Base-by-base conservation (phyloP, 2,113 vertebrate genomes). In the Recurvirostra avosetta region DNA sequence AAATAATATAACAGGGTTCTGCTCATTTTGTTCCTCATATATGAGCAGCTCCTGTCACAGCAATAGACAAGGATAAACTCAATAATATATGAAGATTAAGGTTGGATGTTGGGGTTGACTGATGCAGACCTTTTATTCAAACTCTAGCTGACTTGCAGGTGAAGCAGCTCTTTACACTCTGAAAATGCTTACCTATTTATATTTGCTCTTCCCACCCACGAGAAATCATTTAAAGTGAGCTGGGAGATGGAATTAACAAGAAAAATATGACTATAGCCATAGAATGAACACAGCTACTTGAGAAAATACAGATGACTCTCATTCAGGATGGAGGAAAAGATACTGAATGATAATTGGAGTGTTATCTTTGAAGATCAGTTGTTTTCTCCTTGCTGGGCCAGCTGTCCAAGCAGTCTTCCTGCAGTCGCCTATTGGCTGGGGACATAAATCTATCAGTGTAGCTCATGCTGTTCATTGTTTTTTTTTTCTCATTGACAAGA, bases 11-110 rank as follows among this genome's bases (percentile, higher is more conserved):
- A 55, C 30, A 93, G 56, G 43, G 14, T 16, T 88, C 30, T 90
- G 45, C 71, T 93, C 23, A 50, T 93, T 94, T 94, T 90, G 84
- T 76, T 93, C 34, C 73, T 90, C 59, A 22, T 29, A 73, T 70
- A 58, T 50, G 25, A 96, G 72, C 81, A 58, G 55, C 83, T 96
- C 91, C 58, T 92, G 77, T 73, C 66, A 86, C 62, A 94, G 45
- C 43, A 83, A 76, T 66, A 79, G 62, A 56, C 14, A 61, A 66
- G 55, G 49, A 72, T 76, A 93, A 92, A 79, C 49, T 92, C 92
- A 88, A 30, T 79, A 84, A 91, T 89, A 73, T 73, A 87, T 93
- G 66, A 90, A 93, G 62, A 92, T 85, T 90, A 77, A 87, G 82
- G 67, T 26, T 88, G 38, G 34, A 67, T 88, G 75, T 77, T 50